Evolutionary conservation across 2,888 invertebrate species (phyloP).

Genomic region (Drosophila mulleri): DNA sequence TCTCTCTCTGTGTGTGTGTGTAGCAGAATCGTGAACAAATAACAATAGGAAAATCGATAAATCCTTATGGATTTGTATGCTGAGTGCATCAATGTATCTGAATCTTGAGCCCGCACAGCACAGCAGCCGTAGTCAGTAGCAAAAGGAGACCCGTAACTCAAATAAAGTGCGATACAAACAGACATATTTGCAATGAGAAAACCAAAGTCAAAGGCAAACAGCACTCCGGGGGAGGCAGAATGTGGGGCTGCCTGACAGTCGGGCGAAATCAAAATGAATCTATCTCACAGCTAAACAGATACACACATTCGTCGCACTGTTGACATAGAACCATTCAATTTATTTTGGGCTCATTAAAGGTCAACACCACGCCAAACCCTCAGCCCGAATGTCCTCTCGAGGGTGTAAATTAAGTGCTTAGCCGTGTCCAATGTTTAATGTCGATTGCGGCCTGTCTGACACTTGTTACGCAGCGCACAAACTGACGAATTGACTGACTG

Average conservation of each 20-base stretch:
- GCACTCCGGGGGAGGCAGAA: slow-evolving; percentile 11
- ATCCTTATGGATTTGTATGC: slow-evolving; percentile 49
- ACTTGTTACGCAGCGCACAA: slow-evolving; percentile 65
- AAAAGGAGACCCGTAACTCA: slow-evolving; percentile 56
- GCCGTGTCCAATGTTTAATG: slow-evolving; percentile 79
- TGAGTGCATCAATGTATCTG: slow-evolving; percentile 74
- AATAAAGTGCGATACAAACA: slow-evolving; percentile 60
- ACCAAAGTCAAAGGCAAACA: slow-evolving; percentile 58
- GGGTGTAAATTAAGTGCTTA: slow-evolving; percentile 83
- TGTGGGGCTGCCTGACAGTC: slow-evolving; percentile 40
- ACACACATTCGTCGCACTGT: slow-evolving; percentile 56
- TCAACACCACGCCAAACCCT: slow-evolving; percentile 32
- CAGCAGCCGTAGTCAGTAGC: slow-evolving; percentile 2
- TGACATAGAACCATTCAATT: slow-evolving; percentile 74
- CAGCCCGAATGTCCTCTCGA: slow-evolving; percentile 55
- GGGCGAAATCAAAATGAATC: slow-evolving; percentile 46
- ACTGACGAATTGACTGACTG: slow-evolving; percentile 25
- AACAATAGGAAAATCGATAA: slow-evolving; percentile 65
- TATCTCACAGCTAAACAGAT: slow-evolving; percentile 34
- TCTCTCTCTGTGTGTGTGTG: slow-evolving; percentile 23
- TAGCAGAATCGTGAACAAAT: slow-evolving; percentile 27
- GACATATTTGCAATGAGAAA: slow-evolving; percentile 60
- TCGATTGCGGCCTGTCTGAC: slow-evolving; percentile 52
- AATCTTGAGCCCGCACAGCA: slow-evolving; percentile 52
- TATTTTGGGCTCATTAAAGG: slow-evolving; percentile 74